Percentiles rank a stretch among this genome's conserved stretches.
Evolutionary conservation across 92 coral and sea anemone genomes (phyloP).

Genomic region (Zoanthus sociatus): DNA sequence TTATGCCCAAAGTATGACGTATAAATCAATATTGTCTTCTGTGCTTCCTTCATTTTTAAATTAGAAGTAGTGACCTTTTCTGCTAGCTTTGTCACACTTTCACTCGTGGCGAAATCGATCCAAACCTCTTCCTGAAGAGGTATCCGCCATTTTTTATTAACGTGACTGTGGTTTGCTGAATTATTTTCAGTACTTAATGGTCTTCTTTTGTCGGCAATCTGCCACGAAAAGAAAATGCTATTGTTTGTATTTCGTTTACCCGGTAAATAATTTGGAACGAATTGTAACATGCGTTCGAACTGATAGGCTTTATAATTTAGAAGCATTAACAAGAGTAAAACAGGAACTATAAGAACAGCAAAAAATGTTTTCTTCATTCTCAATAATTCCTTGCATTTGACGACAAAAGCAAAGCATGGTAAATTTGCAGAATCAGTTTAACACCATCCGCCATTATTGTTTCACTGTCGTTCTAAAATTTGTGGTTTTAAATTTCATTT

Average conservation of each 20-base stretch:
- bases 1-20: slow-evolving; percentile 4
- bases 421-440: background rate
- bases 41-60: background rate
- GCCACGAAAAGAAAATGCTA: background rate
- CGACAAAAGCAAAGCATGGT: background rate
- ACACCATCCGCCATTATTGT: background rate
- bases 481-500: too few species aligned
- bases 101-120: slow-evolving; percentile 9
- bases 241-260: background rate
- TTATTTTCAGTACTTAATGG: background rate
- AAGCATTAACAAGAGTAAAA: background rate
- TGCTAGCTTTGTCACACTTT: slow-evolving; percentile 15
- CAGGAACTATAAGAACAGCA: background rate
- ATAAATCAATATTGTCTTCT: slow-evolving; percentile 9
- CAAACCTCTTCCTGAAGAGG: slow-evolving; percentile 26
- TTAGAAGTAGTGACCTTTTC: background rate
- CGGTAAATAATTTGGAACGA: background rate
- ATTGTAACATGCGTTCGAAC: background rate
- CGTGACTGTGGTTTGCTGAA: background rate
- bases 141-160: slow-evolving; percentile 9
- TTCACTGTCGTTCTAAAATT: background rate
- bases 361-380: background rate
- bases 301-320: background rate
- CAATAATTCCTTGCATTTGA: background rate
- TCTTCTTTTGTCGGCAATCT: background rate